Percentiles rank a stretch among this genome's conserved stretches.
Conservation (phyloP, 2,113 vertebrate species). For the Lucifuga dentata region DNA sequence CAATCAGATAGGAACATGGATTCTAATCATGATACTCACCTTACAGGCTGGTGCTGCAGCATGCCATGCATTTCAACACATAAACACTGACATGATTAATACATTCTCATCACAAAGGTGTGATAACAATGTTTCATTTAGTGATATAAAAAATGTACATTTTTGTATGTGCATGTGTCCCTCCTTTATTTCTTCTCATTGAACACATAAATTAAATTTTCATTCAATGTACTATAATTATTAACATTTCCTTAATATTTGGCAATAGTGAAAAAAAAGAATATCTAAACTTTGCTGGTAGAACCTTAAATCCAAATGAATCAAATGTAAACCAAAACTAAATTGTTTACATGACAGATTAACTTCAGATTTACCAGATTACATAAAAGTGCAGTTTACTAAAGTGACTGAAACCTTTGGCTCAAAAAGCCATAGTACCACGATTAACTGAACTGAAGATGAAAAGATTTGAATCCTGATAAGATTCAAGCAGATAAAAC, state of each 20-base stretch:
- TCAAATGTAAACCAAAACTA: not conserved
- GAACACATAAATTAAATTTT: too few species aligned
- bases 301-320: not conserved
- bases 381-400: too few species aligned
- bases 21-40: conserved; percentile 4
- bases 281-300: too few species aligned
- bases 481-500: conserved; percentile 77
- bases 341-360: conserved; percentile 3
- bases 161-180: too few species aligned
- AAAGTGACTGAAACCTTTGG: conserved; percentile 23
- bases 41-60: not conserved
- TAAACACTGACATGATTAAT: not conserved
- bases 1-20: conserved; percentile 8
- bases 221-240: too few species aligned
- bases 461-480: conserved; percentile 72
- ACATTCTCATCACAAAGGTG: not conserved
- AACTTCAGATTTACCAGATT: too few species aligned
- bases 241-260: conserved; percentile 1
- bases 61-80: conserved; percentile 23
- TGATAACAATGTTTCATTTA: not conserved
- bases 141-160: too few species aligned
- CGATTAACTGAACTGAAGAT: conserved; percentile 49
- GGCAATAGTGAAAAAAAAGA: not conserved
- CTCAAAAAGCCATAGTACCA: conserved; percentile 24
- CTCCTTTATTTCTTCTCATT: too few species aligned